Base-by-base conservation (phyloP, 2,888 invertebrate genomes). In the Neocrepidodera transversa region DNA sequence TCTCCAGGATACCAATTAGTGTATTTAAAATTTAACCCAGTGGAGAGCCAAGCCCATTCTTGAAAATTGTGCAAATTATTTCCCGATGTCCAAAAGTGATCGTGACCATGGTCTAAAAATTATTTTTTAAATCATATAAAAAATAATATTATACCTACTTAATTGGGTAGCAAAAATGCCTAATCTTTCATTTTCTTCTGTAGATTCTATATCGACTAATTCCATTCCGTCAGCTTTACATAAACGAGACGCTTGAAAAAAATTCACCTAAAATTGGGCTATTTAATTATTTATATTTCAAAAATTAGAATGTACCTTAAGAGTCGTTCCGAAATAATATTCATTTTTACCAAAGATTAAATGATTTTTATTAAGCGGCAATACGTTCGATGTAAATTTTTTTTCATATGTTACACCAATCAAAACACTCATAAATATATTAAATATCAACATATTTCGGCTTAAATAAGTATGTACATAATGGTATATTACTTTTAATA, bases 1-100 rank as follows among this genome's bases (percentile, higher is more conserved):
- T 49, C 49, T 13, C 49, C 49, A n/a, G 49, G 49, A 18, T 49
- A 49, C 49, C 49, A 49, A 11, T 35, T 49, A 13, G 49, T 49
- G 13, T 49, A 49, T 11, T 5, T 23, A 11, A 49, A 14, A 5
- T 1, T 1, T 20, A 35, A n/a, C 11, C 35, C 49, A 10, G 17
- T 35, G 1, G 49, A 16, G 6, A 49, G 11, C 49, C 49, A 49
- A 11, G 6, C n/a, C 35, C 35, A 49, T 18, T 49, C 23, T n/a
- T 49, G 32, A 23, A 11, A 20, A 20, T 35, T 35, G 11, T 49
- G 32, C 8, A 49, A 16, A 35, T 35, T 36, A 14, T 17, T 49
- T 26, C 18, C 49, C 13, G 49, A 49, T 18, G 49, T 49, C 49
- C 49, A 49, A 35, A 35, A 49, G 7, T 49, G 35, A 18, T 23